Evolutionary conservation across 2,888 invertebrate species (phyloP).

Genomic region (Creontiades dilutus): DNA sequence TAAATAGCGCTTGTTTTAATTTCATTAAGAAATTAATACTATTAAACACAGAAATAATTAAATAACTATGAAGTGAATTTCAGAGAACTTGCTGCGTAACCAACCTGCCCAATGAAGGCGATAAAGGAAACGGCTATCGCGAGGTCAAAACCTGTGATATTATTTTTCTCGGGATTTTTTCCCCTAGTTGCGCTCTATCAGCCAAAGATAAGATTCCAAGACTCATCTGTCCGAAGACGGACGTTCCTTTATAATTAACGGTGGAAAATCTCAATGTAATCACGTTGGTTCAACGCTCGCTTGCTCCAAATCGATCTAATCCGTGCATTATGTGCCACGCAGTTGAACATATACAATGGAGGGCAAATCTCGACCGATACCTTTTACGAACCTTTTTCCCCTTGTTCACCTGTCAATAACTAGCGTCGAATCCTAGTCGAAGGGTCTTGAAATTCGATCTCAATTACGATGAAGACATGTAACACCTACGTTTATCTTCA

Average conservation of each 20-base stretch:
- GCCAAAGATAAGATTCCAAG: neutral
- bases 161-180: conserved; percentile 20
- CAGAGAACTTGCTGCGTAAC: neutral
- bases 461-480: no score
- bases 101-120: conserved; percentile 29
- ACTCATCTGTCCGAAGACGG: neutral
- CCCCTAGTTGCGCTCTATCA: conserved; percentile 3
- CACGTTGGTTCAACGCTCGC: neutral
- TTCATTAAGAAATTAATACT: no score
- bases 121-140: conserved; percentile 22
- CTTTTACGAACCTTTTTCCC: no score
- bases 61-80: neutral
- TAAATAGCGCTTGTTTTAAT: no score
- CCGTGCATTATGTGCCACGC: neutral
- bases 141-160: conserved; percentile 15
- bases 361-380: no score
- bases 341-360: no score
- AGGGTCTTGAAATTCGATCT: no score
- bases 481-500: no score
- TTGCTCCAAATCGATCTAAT: neutral
- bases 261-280: conserved; percentile 1
- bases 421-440: no score
- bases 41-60: no score
- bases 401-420: no score
- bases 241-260: conserved; percentile 21